phyloP scores from a whole-genome alignment of 2,113 vertebrate species.

The Mobula birostris region DNA sequence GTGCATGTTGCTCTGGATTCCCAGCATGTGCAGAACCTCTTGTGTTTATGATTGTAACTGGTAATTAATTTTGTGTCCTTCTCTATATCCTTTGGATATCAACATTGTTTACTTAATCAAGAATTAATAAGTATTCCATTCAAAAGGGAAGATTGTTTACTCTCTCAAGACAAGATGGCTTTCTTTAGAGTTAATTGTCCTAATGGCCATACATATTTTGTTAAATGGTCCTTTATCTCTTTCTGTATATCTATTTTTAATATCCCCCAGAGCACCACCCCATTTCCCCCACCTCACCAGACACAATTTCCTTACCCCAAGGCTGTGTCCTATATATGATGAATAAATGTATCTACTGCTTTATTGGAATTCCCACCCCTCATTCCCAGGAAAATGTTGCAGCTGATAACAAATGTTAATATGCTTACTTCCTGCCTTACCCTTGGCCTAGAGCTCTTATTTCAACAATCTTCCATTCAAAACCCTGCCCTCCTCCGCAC shows the following conservation, averaged over 20 bases:
- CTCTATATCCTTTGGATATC: not conserved
- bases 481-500: not conserved
- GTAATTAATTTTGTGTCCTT: not conserved
- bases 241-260: not conserved
- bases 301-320: not conserved
- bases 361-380: not conserved
- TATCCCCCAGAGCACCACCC: too few relatives aligned
- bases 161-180: not conserved
- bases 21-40: too few relatives aligned
- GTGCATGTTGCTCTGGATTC: too few relatives aligned
- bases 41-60: not conserved
- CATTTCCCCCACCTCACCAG: not conserved
- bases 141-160: not conserved
- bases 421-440: not conserved
- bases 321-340: not conserved
- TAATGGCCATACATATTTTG: not conserved
- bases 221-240: not conserved
- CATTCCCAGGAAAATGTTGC: not conserved
- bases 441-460: not conserved
- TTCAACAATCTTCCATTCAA: not conserved
- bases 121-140: not conserved
- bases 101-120: not conserved
- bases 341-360: not conserved
- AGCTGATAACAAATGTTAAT: not conserved
- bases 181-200: not conserved